Conservation (phyloP, 2,797 vertebrate species). For the Sebastes wilsoni region DNA sequence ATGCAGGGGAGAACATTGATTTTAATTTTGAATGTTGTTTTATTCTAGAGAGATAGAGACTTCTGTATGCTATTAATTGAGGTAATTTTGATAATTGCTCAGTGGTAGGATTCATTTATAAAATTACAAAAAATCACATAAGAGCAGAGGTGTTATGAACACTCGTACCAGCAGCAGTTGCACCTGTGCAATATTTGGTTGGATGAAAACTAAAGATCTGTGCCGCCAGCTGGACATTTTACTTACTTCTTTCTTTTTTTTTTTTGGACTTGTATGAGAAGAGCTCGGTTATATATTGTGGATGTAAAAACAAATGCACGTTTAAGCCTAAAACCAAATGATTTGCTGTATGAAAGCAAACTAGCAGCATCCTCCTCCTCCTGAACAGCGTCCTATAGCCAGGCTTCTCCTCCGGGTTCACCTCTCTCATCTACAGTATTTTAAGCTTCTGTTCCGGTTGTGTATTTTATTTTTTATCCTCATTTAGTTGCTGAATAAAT, state of each 20-base stretch:
- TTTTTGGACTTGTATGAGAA: constrained; percentile 48
- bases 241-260: constrained; percentile 49
- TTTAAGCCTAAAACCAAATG: constrained; percentile 78
- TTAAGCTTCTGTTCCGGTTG: constrained; percentile 76
- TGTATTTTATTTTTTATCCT: constrained; percentile 69
- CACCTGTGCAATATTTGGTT: constrained; percentile 57
- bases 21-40: constrained; percentile 59
- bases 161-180: constrained; percentile 67
- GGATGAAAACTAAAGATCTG: constrained; percentile 53
- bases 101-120: constrained; percentile 57
- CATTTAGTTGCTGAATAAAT: constrained; percentile 73
- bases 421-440: constrained; percentile 82
- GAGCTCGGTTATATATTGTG: constrained; percentile 60
- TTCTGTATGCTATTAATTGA: constrained; percentile 58
- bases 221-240: constrained; percentile 54
- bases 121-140: constrained; percentile 1
- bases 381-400: constrained; percentile 50
- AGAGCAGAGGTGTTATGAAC: constrained; percentile 39
- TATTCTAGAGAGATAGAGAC: constrained; percentile 49
- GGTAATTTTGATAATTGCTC: constrained; percentile 66
- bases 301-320: constrained; percentile 69
- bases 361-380: constrained; percentile 40
- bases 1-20: constrained; percentile 41
- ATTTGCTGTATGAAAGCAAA: constrained; percentile 69
- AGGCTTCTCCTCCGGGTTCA: constrained; percentile 75